Conservation (phyloP, 2,888 invertebrate species). For the Erebia palarica region DNA sequence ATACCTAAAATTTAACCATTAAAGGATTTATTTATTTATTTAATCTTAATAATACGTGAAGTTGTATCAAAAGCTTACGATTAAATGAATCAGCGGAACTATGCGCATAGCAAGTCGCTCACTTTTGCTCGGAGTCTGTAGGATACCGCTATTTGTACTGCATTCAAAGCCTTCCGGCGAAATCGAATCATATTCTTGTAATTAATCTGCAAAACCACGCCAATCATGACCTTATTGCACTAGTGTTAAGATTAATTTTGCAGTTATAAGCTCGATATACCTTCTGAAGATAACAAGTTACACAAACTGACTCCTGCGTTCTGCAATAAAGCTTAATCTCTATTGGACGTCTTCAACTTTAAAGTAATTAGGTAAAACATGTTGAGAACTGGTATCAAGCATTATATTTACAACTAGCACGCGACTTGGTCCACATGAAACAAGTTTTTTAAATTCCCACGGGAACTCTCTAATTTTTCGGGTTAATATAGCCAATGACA, state of each 20-base stretch:
- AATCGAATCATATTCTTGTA: constrained; percentile 15
- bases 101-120: neutral
- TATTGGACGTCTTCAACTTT: neutral
- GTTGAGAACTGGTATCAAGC: constrained; percentile 12
- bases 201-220: constrained; percentile 2
- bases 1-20: too few relatives aligned
- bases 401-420: neutral
- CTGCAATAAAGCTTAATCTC: constrained; percentile 5
- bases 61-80: too few relatives aligned
- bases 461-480: too few relatives aligned
- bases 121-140: constrained; percentile 5
- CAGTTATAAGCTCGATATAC: neutral
- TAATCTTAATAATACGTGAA: too few relatives aligned
- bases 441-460: too few relatives aligned
- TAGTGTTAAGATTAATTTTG: neutral
- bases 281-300: neutral
- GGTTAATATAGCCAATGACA: too few relatives aligned
- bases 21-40: too few relatives aligned
- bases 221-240: neutral
- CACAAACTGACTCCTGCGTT: neutral
- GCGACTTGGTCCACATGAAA: too few relatives aligned
- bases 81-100: too few relatives aligned
- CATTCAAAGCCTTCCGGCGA: constrained; percentile 15
- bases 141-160: constrained; percentile 2
- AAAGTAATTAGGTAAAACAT: constrained; percentile 6